phyloP scores from a whole-genome alignment of 2,888 invertebrate species.

The Himalopsyche japonica region DNA sequence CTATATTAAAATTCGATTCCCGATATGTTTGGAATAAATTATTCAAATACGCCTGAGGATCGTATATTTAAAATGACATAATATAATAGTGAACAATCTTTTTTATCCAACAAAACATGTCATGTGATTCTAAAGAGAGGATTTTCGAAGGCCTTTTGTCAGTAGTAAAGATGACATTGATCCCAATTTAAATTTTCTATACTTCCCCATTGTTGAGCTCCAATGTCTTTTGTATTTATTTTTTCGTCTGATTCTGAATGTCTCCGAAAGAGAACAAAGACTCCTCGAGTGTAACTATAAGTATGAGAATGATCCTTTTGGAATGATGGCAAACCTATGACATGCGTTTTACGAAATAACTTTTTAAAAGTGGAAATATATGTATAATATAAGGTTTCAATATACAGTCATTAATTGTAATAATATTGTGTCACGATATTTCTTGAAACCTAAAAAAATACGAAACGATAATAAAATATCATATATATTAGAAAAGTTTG shows the following conservation, averaged over 20 bases:
- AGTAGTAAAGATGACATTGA: slow-evolving; percentile 36
- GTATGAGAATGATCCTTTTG: slow-evolving; percentile 13
- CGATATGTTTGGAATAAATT: slow-evolving; percentile 29
- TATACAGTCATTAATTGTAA: no score
- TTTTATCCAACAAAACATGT: slow-evolving; percentile 7
- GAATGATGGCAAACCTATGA: neutral
- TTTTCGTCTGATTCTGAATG: slow-evolving; percentile 1
- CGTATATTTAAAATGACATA: slow-evolving; percentile 3
- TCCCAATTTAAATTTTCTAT: slow-evolving; percentile 37
- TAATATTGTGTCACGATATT: no score
- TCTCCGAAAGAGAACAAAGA: neutral
- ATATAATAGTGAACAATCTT: slow-evolving; percentile 11
- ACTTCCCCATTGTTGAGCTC: slow-evolving; percentile 14
- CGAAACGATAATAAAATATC: no score
- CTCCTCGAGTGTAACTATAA: neutral
- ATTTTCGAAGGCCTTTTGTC: slow-evolving; percentile 28
- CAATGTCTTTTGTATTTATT: slow-evolving; percentile 5
- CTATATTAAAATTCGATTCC: slow-evolving; percentile 24
- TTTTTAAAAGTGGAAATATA: no score
- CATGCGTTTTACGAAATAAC: no score
- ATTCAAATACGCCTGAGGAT: slow-evolving; percentile 21
- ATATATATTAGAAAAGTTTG: no score
- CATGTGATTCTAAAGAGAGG: neutral
- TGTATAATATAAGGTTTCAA: no score
- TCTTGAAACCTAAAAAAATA: no score